Evolutionary conservation across 2,113 vertebrate species (phyloP).

Genomic region (Cavia porcellus): DNA sequence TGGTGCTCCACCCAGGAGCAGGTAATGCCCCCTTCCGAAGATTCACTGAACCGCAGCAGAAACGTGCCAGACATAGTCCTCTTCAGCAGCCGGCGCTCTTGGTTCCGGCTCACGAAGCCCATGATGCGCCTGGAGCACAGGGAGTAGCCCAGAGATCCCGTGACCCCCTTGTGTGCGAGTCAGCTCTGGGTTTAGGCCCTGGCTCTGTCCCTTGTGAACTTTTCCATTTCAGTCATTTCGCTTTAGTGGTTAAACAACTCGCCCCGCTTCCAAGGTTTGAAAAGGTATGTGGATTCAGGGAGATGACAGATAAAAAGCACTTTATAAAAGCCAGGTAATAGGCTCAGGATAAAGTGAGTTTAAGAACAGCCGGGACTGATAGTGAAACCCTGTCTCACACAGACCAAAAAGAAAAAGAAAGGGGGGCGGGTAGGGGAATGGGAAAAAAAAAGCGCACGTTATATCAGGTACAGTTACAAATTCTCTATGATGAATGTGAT

Average conservation of each 20-base stretch:
- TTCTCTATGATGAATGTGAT: background rate
- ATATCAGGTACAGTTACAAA: background rate
- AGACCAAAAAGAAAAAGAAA: background rate
- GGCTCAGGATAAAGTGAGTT: background rate
- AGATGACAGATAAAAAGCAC: background rate
- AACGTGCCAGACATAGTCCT: conserved; percentile 92
- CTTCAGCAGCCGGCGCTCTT: conserved; percentile 91
- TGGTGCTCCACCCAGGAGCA: conserved; percentile 96
- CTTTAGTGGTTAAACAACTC: background rate
- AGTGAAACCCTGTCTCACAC: background rate
- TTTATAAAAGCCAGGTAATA: background rate
- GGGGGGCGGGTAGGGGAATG: background rate
- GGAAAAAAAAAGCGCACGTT: background rate
- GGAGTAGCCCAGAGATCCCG: background rate
- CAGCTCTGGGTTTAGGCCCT: background rate
- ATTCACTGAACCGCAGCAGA: conserved; percentile 96
- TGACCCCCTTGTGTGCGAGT: too few species aligned
- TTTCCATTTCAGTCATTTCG: background rate
- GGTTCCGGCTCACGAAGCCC: conserved; percentile 94
- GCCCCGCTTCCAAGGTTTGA: background rate
- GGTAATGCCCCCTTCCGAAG: conserved; percentile 92
- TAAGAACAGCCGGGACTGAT: background rate
- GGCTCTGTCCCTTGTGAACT: background rate
- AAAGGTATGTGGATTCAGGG: background rate
- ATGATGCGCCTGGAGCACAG: conserved; percentile 90